These are phyloP conservation scores for Lasius platythorax DNA, from an alignment of 2,888 invertebrate species.

Conservation along the genomic window DNA sequence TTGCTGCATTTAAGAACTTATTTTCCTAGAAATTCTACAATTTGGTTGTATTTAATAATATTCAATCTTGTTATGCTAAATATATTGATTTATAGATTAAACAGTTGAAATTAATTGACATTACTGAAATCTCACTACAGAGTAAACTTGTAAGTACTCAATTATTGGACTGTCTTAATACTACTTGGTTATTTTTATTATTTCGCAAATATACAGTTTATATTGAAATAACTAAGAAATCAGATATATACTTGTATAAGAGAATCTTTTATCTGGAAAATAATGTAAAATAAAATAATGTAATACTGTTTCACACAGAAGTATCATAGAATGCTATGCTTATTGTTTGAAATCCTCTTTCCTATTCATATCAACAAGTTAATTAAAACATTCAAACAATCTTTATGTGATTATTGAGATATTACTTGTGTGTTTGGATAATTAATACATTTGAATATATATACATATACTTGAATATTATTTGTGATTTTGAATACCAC, in stretches of 20 bases:
- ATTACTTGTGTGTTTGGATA: not conserved
- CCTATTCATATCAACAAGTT: not conserved
- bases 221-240: slow-evolving; percentile 5
- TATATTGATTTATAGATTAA: not conserved
- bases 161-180: not conserved
- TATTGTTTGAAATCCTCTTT: not conserved
- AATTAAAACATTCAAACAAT: not conserved
- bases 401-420: not conserved
- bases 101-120: not conserved
- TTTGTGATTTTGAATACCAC: not conserved
- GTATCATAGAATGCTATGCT: not conserved
- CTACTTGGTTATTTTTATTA: not conserved
- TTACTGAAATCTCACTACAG: not conserved
- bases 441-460: not conserved
- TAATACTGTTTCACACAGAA: not conserved
- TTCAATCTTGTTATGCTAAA: not conserved
- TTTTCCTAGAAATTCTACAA: not conserved
- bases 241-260: not conserved
- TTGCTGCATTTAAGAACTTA: not conserved
- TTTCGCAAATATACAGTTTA: not conserved
- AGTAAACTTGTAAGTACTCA: not conserved
- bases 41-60: not conserved
- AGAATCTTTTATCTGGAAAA: not conserved
- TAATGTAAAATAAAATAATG: not conserved
- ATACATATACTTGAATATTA: not conserved